phyloP scores from a whole-genome alignment of 2,888 invertebrate genomes.

The Piscicola geometra region DNA sequence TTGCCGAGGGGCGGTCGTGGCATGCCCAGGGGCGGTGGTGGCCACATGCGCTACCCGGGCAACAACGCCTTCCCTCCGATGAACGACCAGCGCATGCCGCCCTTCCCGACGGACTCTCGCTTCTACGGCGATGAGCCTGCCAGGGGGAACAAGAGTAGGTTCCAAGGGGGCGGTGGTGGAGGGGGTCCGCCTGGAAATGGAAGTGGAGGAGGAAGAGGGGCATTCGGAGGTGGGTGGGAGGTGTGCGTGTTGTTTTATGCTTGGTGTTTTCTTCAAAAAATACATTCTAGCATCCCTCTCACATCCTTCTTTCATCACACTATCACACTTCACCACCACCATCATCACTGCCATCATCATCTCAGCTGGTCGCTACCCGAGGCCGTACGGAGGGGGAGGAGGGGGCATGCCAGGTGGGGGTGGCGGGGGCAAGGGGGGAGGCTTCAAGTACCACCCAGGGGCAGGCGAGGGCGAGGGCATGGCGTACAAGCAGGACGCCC shows the following conservation, averaged over 20 bases:
- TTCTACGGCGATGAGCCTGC: slow-evolving; percentile 4
- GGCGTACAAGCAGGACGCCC: slow-evolving; percentile 1
- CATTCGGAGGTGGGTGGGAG: background rate
- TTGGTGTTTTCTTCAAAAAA: too few species aligned
- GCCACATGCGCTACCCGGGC: background rate
- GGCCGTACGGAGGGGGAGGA: background rate
- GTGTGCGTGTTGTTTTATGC: too few species aligned
- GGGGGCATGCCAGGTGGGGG: background rate
- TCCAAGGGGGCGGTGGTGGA: background rate
- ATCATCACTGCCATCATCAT: background rate
- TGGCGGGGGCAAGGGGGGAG: background rate
- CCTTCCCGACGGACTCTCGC: background rate
- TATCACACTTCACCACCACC: background rate
- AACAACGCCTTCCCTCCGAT: background rate
- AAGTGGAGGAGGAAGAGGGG: background rate
- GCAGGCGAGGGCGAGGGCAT: background rate
- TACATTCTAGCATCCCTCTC: background rate
- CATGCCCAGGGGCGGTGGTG: background rate
- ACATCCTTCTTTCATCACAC: too few species aligned
- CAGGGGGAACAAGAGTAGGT: background rate
- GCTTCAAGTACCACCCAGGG: background rate
- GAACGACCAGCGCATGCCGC: background rate
- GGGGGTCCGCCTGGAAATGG: background rate
- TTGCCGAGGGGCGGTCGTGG: background rate
- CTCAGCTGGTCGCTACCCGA: slow-evolving; percentile 13